Conservation (phyloP, 2,113 vertebrate genomes). For the Vidua chalybeata region DNA sequence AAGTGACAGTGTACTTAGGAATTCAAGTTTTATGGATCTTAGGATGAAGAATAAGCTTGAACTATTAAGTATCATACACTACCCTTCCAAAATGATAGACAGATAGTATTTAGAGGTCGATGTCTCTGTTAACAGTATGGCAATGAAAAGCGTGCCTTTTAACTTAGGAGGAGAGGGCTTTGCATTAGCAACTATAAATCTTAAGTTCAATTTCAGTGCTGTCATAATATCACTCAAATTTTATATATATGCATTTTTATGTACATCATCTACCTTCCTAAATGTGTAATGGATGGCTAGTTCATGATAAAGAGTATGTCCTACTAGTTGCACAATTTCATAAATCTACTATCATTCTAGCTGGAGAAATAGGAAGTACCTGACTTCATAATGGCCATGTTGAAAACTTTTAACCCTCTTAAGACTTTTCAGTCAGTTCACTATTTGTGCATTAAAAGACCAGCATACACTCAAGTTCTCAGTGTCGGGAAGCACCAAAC, state of each 20-base stretch:
- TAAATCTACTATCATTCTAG: background rate
- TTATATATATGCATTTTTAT: background rate
- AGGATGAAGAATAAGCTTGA: background rate
- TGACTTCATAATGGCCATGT: background rate
- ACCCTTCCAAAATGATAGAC: background rate
- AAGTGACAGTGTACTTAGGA: background rate
- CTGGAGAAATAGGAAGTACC: background rate
- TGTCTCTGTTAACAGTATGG: background rate
- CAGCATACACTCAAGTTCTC: background rate
- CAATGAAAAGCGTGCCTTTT: background rate
- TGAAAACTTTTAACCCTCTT: background rate
- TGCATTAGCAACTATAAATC: background rate
- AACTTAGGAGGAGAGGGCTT: background rate
- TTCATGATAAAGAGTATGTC: background rate
- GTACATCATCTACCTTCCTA: background rate
- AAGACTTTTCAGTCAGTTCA: background rate
- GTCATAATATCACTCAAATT: background rate
- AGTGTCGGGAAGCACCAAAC: background rate
- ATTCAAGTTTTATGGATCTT: background rate
- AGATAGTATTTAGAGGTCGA: background rate
- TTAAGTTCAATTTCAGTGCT: background rate
- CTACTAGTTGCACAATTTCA: background rate
- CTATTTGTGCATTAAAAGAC: background rate
- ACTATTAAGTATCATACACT: background rate
- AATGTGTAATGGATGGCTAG: background rate